phyloP scores from a whole-genome alignment of 2,797 vertebrate species.

The Sandelia bainsii region DNA sequence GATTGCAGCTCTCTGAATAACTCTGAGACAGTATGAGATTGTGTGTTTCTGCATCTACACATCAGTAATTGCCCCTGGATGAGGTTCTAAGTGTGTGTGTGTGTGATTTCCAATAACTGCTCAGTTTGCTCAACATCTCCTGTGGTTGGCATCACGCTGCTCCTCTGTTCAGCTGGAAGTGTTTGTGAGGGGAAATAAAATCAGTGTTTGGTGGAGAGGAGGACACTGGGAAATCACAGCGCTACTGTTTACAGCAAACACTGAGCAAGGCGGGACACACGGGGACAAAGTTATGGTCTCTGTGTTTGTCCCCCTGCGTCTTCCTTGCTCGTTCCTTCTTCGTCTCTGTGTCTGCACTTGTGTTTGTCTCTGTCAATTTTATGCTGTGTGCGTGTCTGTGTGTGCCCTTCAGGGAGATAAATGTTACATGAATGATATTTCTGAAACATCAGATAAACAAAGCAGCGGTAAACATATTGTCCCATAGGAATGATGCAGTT shows the following conservation, averaged over 20 bases:
- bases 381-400: background rate
- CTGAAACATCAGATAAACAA: slow-evolving; percentile 46
- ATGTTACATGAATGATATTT: slow-evolving; percentile 56
- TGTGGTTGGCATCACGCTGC: slow-evolving; percentile 54
- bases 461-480: slow-evolving; percentile 37
- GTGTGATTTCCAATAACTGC: slow-evolving; percentile 63
- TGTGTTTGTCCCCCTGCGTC: slow-evolving; percentile 33
- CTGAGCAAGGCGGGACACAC: slow-evolving; percentile 31
- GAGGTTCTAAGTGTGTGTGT: slow-evolving; percentile 27
- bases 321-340: slow-evolving; percentile 20
- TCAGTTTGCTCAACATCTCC: slow-evolving; percentile 62
- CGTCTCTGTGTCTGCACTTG: slow-evolving; percentile 42
- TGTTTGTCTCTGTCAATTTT: slow-evolving; percentile 56
- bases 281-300: slow-evolving; percentile 45
- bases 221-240: slow-evolving; percentile 59
- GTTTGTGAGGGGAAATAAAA: slow-evolving; percentile 67
- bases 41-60: slow-evolving; percentile 32
- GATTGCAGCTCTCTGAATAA: background rate
- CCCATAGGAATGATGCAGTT: slow-evolving; percentile 37
- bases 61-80: slow-evolving; percentile 44
- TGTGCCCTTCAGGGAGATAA: slow-evolving; percentile 37
- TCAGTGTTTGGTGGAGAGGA: slow-evolving; percentile 30
- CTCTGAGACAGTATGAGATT: slow-evolving; percentile 8
- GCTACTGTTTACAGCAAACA: slow-evolving; percentile 64
- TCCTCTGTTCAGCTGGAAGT: slow-evolving; percentile 65